Base-by-base conservation (phyloP, 2,888 invertebrate genomes). In the Rhimphoctona megacephalus region DNA sequence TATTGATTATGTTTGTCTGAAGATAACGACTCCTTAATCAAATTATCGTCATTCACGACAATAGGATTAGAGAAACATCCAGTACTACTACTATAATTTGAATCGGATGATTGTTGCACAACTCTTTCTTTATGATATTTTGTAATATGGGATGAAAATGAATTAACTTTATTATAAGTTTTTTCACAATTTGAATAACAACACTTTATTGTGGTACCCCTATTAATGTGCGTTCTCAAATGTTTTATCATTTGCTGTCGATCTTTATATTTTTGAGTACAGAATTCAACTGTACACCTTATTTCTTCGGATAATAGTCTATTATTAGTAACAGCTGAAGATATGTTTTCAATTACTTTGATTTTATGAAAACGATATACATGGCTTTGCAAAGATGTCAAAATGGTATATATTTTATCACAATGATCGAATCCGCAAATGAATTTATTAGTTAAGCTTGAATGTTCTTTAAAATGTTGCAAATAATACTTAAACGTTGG, bases 241-340 rank as follows among this genome's bases (percentile, higher is more conserved):
- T 54, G 54, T 54, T 54, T 54, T 54, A 54, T 54, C 54, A 54
- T 54, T 22, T 54, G 54, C 54, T 54, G n/a, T 22, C 54, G 54
- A 54, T 54, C 54, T 22, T 8, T 54, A 22, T 54, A 54, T 22
- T 22, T 54, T 54, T 54, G 54, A 54, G 54, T 54, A 54, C 54
- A 54, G n/a, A 1, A 22, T 54, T 54, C 54, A 54, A 54, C 54
- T 54, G 54, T 54, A 54, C 54, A 54, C 22, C 2, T 9, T 54
- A 54, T 54, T 22, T 54, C 54, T 22, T 22, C 22, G 22, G 17
- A 54, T 22, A 7, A 3, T 0, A 22, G 54, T 22, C 54, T 22
- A 22, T 54, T 2, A 22, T 22, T 54, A 22, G 0, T 9, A 54
- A 54, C 54, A 54, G n/a, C 54, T 22, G 9, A 22, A 54, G 8